Conservation (phyloP, 1,140 invertebrate species). For the Oscheius sp. region DNA sequence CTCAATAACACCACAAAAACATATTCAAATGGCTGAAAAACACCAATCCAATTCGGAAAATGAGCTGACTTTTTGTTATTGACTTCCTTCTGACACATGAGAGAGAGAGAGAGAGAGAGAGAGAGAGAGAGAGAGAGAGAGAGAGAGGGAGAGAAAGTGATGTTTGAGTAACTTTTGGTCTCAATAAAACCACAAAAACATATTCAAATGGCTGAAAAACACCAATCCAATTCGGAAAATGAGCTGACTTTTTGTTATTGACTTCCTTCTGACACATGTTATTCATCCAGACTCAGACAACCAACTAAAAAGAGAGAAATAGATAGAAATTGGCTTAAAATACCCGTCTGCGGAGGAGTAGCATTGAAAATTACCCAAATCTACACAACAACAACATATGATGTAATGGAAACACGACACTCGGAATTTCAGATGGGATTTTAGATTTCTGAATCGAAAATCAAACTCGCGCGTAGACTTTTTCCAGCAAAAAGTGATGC, state of each 20-base stretch:
- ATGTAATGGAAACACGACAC: too few relatives aligned
- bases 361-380: too few relatives aligned
- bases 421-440: too few relatives aligned
- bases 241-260: neutral
- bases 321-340: neutral
- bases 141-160: slow-evolving; percentile 9
- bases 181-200: neutral
- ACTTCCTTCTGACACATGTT: neutral
- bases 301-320: neutral
- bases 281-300: neutral
- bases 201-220: neutral
- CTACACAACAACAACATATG: too few relatives aligned
- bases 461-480: too few relatives aligned
- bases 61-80: neutral
- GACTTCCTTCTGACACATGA: slow-evolving; percentile 7
- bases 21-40: neutral
- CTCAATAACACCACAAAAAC: neutral
- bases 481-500: too few relatives aligned
- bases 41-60: neutral
- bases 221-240: neutral
- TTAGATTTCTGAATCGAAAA: too few relatives aligned
- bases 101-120: neutral
- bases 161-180: neutral
- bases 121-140: neutral
- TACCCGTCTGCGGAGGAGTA: neutral